A percentile compares a stretch with the other conserved stretches of the same genome.
phyloP scores from a whole-genome alignment of 2,888 invertebrate species.

The Alitta virens region DNA sequence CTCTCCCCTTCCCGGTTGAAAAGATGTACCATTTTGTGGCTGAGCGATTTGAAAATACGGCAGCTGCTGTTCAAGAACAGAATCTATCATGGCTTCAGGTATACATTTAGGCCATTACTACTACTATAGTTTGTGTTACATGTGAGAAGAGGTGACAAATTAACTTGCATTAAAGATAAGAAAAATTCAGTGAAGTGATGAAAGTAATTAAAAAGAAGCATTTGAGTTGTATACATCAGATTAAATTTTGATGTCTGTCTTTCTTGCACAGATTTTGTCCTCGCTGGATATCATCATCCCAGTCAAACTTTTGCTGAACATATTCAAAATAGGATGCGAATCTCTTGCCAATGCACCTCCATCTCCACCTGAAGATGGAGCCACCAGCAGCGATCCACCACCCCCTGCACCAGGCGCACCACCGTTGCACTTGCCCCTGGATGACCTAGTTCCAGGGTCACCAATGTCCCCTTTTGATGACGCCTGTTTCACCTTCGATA shows the following conservation, averaged over 20 bases:
- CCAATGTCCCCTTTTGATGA: conserved; percentile 40
- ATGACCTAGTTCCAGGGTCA: conserved; percentile 20
- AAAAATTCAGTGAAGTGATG: too few species aligned
- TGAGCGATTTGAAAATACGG: conserved; percentile 66
- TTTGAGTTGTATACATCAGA: too few species aligned
- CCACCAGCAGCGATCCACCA: background rate
- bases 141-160: too few species aligned
- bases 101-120: too few species aligned
- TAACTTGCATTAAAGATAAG: too few species aligned
- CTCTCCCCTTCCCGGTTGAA: conserved; percentile 89
- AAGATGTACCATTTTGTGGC: conserved; percentile 93
- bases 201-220: too few species aligned
- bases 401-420: conserved; percentile 8
- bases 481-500: conserved; percentile 9
- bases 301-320: conserved; percentile 78
- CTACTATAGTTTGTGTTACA: too few species aligned
- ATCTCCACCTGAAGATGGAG: conserved; percentile 22
- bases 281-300: conserved; percentile 87
- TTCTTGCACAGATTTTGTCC: conserved; percentile 69
- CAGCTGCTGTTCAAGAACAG: conserved; percentile 58
- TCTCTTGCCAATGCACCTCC: conserved; percentile 42
- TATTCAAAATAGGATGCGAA: conserved; percentile 84
- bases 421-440: conserved; percentile 22
- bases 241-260: too few species aligned
- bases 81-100: conserved; percentile 61